A percentile compares a stretch with the other conserved stretches of the same genome.
Conservation (phyloP, 1,140 invertebrate genomes). For the Bombus confusus region DNA sequence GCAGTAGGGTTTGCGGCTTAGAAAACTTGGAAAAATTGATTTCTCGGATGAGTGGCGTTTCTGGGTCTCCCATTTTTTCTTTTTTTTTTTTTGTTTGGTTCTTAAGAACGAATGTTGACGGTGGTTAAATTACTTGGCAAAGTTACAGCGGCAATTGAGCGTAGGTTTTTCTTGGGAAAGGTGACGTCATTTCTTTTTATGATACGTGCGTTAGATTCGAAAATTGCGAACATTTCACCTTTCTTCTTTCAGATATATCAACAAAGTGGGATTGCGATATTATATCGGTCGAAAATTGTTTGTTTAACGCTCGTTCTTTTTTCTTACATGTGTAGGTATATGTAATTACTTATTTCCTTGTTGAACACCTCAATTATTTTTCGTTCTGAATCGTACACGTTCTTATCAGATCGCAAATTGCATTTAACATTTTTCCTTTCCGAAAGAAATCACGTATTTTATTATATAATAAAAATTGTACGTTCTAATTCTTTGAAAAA, state of each 20-base stretch:
- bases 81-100: too few species aligned
- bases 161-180: too few species aligned
- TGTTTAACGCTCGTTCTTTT: neutral
- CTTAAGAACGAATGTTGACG: neutral
- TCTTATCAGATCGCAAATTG: too few species aligned
- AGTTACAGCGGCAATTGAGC: neutral
- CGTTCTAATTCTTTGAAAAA: neutral
- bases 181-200: neutral
- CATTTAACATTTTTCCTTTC: fast-evolving
- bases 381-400: neutral
- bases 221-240: too few species aligned
- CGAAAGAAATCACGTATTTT: neutral
- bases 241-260: too few species aligned
- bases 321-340: too few species aligned
- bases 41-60: neutral
- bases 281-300: neutral
- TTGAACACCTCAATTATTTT: neutral
- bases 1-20: neutral
- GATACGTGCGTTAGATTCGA: neutral
- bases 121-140: neutral
- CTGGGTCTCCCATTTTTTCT: too few species aligned
- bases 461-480: neutral
- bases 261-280: too few species aligned
- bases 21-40: neutral
- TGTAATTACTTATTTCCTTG: neutral